These are phyloP conservation scores for Drepana falcataria DNA, from an alignment of 2,888 invertebrate species.

Conservation along the genomic window DNA sequence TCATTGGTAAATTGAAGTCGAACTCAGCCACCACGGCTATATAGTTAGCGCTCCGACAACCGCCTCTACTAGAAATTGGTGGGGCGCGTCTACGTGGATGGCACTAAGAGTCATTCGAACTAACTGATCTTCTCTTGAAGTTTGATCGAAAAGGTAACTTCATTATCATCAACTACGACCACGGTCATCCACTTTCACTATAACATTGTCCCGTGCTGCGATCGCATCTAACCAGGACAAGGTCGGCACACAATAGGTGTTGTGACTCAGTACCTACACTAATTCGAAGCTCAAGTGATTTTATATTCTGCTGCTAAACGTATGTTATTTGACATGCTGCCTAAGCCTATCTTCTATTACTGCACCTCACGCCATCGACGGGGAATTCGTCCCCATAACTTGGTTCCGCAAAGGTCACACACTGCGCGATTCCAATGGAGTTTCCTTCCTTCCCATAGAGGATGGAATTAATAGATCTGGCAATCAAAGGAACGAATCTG, in stretches of 20 bases:
- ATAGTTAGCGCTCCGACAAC: too few relatives aligned
- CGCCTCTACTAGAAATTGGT: too few relatives aligned
- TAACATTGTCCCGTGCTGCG: constrained; percentile 8
- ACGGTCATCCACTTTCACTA: constrained; percentile 38
- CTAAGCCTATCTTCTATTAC: too few relatives aligned
- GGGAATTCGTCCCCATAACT: too few relatives aligned
- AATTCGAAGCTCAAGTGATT: neutral
- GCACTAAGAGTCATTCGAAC: too few relatives aligned
- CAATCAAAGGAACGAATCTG: constrained; percentile 44
- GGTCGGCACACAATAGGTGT: constrained; percentile 27
- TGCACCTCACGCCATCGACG: too few relatives aligned
- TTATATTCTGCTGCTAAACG: neutral
- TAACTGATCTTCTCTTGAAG: neutral
- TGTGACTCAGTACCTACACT: constrained; percentile 4
- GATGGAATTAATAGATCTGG: neutral
- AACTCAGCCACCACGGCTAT: too few relatives aligned
- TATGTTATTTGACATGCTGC: neutral
- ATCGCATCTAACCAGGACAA: constrained; percentile 29
- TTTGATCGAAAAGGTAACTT: neutral
- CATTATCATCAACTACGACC: constrained; percentile 2
- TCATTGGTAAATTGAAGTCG: too few relatives aligned
- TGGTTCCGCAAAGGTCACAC: too few relatives aligned
- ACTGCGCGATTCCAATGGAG: too few relatives aligned
- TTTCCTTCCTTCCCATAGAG: too few relatives aligned
- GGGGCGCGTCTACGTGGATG: too few relatives aligned